Conservation (phyloP, 2,797 vertebrate species). For the Nasua narica region DNA sequence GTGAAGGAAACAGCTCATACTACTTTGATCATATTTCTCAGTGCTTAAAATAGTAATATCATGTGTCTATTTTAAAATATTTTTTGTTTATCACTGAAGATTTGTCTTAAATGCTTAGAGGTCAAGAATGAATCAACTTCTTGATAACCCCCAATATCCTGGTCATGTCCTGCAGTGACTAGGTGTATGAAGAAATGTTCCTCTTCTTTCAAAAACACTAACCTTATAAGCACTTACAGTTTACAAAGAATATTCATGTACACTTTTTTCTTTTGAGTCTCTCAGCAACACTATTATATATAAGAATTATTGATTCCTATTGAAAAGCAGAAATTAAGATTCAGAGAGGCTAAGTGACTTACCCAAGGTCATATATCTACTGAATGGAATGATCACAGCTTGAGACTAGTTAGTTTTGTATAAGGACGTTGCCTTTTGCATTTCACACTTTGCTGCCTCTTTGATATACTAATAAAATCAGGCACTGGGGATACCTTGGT, state of each 20-base stretch:
- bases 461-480: background rate
- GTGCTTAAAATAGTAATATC: background rate
- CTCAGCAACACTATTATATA: background rate
- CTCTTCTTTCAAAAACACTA: background rate
- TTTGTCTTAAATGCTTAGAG: background rate
- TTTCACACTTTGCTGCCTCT: background rate
- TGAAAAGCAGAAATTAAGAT: constrained; percentile 7
- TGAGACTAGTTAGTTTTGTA: background rate
- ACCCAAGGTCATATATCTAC: background rate
- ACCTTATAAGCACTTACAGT: background rate
- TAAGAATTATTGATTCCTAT: background rate
- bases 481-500: too few species aligned
- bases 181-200: background rate
- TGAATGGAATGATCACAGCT: background rate
- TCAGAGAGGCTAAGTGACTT: background rate
- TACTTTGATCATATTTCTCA: background rate
- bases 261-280: constrained; percentile 5
- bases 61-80: background rate
- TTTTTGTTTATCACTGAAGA: background rate
- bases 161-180: background rate
- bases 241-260: background rate
- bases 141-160: background rate
- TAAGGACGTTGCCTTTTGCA: background rate
- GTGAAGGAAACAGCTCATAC: background rate
- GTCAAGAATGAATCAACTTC: background rate